Evolutionary conservation across 2,113 vertebrate genomes (phyloP).

Genomic region (Cnemophilus loriae): DNA sequence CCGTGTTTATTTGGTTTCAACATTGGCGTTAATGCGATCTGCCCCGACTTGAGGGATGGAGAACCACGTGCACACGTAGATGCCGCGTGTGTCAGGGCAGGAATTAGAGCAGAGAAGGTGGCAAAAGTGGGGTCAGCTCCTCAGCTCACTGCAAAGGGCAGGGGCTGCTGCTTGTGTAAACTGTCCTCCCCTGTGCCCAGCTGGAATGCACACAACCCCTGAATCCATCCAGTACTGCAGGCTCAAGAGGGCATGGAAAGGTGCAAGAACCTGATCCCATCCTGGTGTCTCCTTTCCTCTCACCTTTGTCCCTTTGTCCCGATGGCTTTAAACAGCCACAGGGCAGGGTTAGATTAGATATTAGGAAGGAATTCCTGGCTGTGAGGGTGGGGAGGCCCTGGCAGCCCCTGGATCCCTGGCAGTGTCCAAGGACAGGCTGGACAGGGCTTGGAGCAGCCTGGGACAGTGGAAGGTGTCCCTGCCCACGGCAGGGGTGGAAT

Average conservation of each 20-base stretch:
- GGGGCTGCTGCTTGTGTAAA: background rate
- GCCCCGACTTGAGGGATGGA: background rate
- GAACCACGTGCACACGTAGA: background rate
- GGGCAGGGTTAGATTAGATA: background rate
- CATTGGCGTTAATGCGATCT: background rate
- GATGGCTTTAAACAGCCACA: background rate
- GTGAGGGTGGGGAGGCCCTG: background rate
- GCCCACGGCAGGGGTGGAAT: background rate
- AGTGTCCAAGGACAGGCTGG: background rate
- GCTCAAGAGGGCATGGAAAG: background rate
- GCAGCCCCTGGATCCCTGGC: background rate
- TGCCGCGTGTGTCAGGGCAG: background rate
- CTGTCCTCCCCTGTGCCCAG: background rate
- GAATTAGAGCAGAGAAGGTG: background rate
- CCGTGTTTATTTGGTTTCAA: background rate
- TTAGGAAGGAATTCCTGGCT: background rate
- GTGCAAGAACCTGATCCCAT: background rate
- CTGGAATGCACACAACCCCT: rapidly evolving
- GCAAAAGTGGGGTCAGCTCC: background rate
- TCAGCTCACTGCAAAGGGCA: background rate
- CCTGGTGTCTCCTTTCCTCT: background rate
- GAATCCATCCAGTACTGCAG: background rate
- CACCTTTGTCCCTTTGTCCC: background rate
- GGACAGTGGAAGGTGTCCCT: background rate
- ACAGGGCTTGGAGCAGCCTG: rapidly evolving